These are phyloP conservation scores for Callopanchax toddi DNA, from an alignment of 2,113 vertebrate species.

Conservation along the genomic window DNA sequence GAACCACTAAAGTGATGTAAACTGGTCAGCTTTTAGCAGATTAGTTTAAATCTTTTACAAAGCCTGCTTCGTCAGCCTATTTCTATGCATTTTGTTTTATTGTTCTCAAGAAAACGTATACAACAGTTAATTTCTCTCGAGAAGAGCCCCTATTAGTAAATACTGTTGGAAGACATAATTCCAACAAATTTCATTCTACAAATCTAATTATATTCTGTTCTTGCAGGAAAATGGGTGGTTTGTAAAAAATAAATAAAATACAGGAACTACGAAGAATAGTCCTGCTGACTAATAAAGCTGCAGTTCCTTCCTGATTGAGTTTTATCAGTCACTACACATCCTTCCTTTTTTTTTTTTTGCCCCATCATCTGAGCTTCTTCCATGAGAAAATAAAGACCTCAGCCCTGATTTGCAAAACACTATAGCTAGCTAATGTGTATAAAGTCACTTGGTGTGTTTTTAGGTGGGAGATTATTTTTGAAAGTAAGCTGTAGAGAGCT, in stretches of 20 bases:
- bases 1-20: too few species aligned
- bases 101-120: background rate
- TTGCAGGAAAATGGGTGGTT: too few species aligned
- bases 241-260: too few species aligned
- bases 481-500: slow-evolving; percentile 23
- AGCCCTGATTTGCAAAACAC: background rate
- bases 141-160: too few species aligned
- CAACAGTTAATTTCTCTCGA: too few species aligned
- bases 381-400: background rate
- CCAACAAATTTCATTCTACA: background rate
- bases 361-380: background rate
- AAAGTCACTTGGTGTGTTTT: too few species aligned
- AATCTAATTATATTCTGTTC: too few species aligned
- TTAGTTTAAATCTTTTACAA: background rate
- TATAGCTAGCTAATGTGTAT: background rate
- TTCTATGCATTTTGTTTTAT: background rate
- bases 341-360: background rate
- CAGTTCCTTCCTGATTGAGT: background rate
- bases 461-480: background rate
- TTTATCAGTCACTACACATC: background rate
- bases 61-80: background rate
- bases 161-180: background rate
- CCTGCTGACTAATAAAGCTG: background rate
- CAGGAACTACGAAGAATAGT: background rate
- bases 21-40: background rate